Evolutionary conservation across 2,888 invertebrate genomes (phyloP).

Genomic region (Lithophane ornitopus): DNA sequence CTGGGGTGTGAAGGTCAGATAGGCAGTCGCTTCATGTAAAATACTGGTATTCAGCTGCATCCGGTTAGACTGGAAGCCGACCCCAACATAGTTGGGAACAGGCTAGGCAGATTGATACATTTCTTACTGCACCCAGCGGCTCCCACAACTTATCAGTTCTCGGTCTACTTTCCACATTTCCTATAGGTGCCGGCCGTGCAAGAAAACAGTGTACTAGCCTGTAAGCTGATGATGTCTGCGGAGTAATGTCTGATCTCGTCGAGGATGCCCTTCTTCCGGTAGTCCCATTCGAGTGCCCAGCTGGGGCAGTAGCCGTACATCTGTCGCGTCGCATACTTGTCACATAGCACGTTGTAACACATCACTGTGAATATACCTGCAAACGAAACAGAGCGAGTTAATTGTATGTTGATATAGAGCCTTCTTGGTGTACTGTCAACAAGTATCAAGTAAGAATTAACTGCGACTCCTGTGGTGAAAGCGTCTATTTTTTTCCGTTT

Average conservation of each 20-base stretch:
- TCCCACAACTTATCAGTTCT: not conserved
- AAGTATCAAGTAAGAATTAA: slow-evolving; percentile 7
- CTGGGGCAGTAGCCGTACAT: slow-evolving; percentile 99
- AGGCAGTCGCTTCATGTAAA: too few species aligned
- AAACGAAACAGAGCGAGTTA: slow-evolving; percentile 20
- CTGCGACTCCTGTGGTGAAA: not conserved
- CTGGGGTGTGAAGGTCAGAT: too few species aligned
- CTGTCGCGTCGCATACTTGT: slow-evolving; percentile 99
- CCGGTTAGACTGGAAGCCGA: too few species aligned
- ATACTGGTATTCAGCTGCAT: too few species aligned
- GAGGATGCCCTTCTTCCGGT: slow-evolving; percentile 98
- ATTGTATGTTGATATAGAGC: not conserved
- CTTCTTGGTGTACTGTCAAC: not conserved
- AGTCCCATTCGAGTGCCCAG: slow-evolving; percentile 99
- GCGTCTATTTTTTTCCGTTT: slow-evolving; percentile 3
- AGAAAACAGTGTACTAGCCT: slow-evolving; percentile 72
- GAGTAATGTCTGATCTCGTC: slow-evolving; percentile 99
- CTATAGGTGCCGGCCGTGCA: not conserved
- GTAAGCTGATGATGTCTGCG: slow-evolving; percentile 98
- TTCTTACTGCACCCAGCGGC: not conserved
- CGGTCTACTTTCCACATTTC: not conserved
- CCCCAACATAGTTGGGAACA: too few species aligned
- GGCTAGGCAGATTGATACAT: too few species aligned
- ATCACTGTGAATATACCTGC: slow-evolving; percentile 99
- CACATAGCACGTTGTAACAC: slow-evolving; percentile 99